A percentile compares a stretch with the other conserved stretches of the same genome.
Evolutionary conservation across 2,797 vertebrate genomes (phyloP).

Genomic region (Dermochelys coriacea): DNA sequence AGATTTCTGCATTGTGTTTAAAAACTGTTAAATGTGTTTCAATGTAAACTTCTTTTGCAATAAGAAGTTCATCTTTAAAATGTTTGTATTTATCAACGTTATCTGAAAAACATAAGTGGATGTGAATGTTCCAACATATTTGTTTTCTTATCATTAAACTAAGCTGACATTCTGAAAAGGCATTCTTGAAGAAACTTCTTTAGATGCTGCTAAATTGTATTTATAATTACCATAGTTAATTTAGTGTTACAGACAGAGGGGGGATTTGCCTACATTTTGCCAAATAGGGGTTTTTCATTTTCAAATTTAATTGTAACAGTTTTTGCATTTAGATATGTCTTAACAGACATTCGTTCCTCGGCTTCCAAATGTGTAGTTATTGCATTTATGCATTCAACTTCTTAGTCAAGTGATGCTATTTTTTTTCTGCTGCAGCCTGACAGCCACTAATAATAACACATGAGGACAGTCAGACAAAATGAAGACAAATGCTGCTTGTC

Average conservation of each 20-base stretch:
- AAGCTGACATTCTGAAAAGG: constrained; percentile 80
- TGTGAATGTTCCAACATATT: constrained; percentile 79
- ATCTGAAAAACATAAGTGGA: constrained; percentile 75
- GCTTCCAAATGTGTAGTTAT: constrained; percentile 79
- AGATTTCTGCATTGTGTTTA: neutral
- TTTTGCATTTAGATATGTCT: constrained; percentile 74
- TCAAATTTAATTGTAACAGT: constrained; percentile 71
- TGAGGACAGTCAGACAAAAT: constrained; percentile 98
- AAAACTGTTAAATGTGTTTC: constrained; percentile 38
- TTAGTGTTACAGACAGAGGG: constrained; percentile 71
- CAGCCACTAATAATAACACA: constrained; percentile 99
- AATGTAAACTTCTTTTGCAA: constrained; percentile 53
- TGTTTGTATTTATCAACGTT: constrained; percentile 79
- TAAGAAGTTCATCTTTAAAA: constrained; percentile 71
- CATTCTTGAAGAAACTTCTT: constrained; percentile 75
- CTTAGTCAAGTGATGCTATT: constrained; percentile 87
- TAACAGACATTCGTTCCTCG: constrained; percentile 74
- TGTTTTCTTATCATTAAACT: constrained; percentile 82
- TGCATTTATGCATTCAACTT: constrained; percentile 87
- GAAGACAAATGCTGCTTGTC: constrained; percentile 97
- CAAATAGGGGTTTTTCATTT: constrained; percentile 75
- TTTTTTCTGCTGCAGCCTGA: constrained; percentile 86
- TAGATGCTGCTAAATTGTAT: constrained; percentile 77
- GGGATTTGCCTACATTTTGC: constrained; percentile 66
- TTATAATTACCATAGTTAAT: constrained; percentile 77